These are phyloP conservation scores for Styela clava DNA, from an alignment of 23 tunicate species.

Conservation along the genomic window DNA sequence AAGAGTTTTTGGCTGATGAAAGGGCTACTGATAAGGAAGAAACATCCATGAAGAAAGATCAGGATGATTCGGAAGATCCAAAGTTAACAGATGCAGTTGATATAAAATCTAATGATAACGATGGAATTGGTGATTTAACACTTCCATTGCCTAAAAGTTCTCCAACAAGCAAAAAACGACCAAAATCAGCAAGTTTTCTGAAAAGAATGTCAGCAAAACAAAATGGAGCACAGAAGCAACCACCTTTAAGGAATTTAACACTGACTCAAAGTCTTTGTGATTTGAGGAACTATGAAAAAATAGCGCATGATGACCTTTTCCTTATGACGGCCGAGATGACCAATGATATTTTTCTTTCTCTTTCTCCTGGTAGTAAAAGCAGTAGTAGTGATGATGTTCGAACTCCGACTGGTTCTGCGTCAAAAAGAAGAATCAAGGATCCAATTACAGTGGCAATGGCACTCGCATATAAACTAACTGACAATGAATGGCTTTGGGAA, in stretches of 20 bases:
- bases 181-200: slow-evolving; percentile 20
- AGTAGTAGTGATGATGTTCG: slow-evolving; percentile 33
- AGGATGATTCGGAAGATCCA: background rate
- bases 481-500: slow-evolving; percentile 93
- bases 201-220: slow-evolving; percentile 17
- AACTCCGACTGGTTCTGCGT: slow-evolving; percentile 19
- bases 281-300: background rate
- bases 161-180: slow-evolving; percentile 4
- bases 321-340: background rate
- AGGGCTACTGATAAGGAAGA: background rate
- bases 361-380: slow-evolving; percentile 21
- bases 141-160: background rate
- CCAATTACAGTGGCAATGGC: slow-evolving; percentile 54
- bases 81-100: background rate
- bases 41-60: no score
- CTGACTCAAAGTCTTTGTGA: slow-evolving; percentile 20
- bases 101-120: background rate
- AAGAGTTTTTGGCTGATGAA: background rate
- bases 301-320: background rate
- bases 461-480: slow-evolving; percentile 66
- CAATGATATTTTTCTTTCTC: slow-evolving; percentile 1
- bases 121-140: background rate
- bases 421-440: slow-evolving; percentile 22
- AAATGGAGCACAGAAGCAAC: background rate
- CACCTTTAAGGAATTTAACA: background rate